Evolutionary conservation across 2,888 invertebrate genomes (phyloP).

Genomic region (Sminthurinus aureus): DNA sequence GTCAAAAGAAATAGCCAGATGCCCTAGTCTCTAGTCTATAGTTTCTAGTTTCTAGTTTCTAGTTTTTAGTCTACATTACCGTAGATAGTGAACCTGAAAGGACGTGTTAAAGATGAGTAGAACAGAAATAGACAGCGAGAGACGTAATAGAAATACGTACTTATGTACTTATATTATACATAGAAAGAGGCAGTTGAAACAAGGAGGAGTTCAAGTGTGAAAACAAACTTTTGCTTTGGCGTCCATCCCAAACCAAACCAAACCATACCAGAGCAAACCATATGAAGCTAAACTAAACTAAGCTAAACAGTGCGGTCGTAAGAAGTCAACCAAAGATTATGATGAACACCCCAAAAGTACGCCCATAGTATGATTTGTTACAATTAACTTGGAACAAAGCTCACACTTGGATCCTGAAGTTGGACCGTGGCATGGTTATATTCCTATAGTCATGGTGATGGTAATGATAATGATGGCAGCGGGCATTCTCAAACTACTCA

Average conservation of each 20-base stretch:
- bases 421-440: too few relatives aligned
- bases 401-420: not conserved
- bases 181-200: not conserved
- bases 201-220: conserved; percentile 34
- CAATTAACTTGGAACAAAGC: conserved; percentile 43
- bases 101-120: too few relatives aligned
- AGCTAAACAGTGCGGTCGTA: conserved; percentile 11
- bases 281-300: not conserved
- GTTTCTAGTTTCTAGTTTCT: too few relatives aligned
- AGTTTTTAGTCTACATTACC: too few relatives aligned
- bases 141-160: too few relatives aligned
- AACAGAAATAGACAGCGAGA: too few relatives aligned
- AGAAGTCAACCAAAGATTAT: conserved; percentile 39
- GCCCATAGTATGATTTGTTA: conserved; percentile 45
- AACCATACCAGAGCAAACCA: not conserved
- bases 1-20: too few relatives aligned
- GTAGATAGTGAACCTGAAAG: too few relatives aligned
- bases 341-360: conserved; percentile 36
- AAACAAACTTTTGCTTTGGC: conserved; percentile 37
- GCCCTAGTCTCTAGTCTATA: too few relatives aligned
- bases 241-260: conserved; percentile 20
- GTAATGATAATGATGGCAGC: not conserved
- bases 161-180: too few relatives aligned
- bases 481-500: not conserved
- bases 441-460: too few relatives aligned